Percentiles rank a stretch among this genome's conserved stretches.
phyloP scores from a whole-genome alignment of 2,888 invertebrate species.

The Mimumesa dahlbomi region DNA sequence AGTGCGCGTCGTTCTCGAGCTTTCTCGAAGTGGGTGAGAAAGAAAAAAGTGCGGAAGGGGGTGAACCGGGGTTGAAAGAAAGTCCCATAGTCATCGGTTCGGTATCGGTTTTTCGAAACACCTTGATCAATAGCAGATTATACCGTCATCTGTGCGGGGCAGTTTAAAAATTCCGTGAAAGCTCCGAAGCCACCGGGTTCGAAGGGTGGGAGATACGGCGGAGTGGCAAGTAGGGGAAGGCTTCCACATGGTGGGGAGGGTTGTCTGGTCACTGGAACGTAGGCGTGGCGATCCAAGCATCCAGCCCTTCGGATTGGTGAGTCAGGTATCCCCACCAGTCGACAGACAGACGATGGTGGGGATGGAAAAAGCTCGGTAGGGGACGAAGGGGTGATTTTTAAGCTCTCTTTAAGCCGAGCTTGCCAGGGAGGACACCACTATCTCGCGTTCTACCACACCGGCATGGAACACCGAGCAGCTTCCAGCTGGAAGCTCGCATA shows the following conservation, averaged over 20 bases:
- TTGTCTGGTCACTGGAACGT: constrained; percentile 72
- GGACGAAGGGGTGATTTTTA: constrained; percentile 74
- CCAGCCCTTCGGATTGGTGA: constrained; percentile 76
- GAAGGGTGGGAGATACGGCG: constrained; percentile 53
- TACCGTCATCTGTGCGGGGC: constrained; percentile 76
- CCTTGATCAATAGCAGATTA: constrained; percentile 79
- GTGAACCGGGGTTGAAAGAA: no score
- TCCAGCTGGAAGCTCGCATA: constrained; percentile 55
- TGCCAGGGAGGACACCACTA: constrained; percentile 71
- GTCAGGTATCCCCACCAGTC: constrained; percentile 71
- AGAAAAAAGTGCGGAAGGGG: constrained; percentile 17
- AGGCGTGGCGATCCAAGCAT: constrained; percentile 77
- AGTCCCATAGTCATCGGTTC: constrained; percentile 62
- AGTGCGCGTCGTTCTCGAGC: neutral
- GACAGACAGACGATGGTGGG: constrained; percentile 38
- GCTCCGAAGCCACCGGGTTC: constrained; percentile 72
- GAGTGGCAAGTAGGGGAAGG: constrained; percentile 57
- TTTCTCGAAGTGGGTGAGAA: neutral
- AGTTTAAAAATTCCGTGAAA: constrained; percentile 78
- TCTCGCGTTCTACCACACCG: constrained; percentile 69
- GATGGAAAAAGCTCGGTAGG: constrained; percentile 69
- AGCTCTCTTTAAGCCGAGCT: constrained; percentile 74
- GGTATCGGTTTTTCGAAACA: constrained; percentile 70
- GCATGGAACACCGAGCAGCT: constrained; percentile 60
- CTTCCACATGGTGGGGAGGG: constrained; percentile 39